Percentiles rank a stretch among this genome's conserved stretches.
phyloP scores from a whole-genome alignment of 2,797 vertebrate species.

The Eremophila alpestris region DNA sequence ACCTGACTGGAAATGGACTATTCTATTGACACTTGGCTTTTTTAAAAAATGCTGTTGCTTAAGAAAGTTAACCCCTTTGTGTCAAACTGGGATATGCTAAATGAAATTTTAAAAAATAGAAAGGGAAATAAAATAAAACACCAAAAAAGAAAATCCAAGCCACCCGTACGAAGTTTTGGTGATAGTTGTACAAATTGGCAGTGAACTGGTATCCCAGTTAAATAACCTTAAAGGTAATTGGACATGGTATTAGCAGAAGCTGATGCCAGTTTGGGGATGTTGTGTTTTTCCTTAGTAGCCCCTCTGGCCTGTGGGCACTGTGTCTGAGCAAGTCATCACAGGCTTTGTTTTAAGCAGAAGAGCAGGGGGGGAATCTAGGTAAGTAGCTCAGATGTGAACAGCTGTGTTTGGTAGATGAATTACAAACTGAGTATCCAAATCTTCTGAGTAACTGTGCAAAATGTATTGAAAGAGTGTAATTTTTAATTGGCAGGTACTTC shows the following conservation, averaged over 20 bases:
- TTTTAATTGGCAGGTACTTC: background rate
- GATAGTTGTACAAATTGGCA: background rate
- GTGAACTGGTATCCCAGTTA: background rate
- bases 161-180: background rate
- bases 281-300: background rate
- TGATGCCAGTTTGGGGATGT: background rate
- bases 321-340: background rate
- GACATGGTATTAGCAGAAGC: background rate
- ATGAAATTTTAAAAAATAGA: background rate
- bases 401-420: background rate
- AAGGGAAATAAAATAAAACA: background rate
- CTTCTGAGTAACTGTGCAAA: background rate
- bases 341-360: background rate
- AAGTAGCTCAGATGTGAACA: background rate
- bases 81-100: background rate
- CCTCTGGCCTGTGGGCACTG: background rate
- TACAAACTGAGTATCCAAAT: background rate
- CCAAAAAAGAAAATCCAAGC: background rate
- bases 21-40: background rate
- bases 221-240: background rate
- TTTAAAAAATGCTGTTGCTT: background rate
- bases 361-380: background rate
- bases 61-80: background rate
- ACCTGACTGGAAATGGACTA: background rate
- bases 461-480: background rate